Conservation (phyloP, 2,888 invertebrate species). For the Lochmaea crataegi region DNA sequence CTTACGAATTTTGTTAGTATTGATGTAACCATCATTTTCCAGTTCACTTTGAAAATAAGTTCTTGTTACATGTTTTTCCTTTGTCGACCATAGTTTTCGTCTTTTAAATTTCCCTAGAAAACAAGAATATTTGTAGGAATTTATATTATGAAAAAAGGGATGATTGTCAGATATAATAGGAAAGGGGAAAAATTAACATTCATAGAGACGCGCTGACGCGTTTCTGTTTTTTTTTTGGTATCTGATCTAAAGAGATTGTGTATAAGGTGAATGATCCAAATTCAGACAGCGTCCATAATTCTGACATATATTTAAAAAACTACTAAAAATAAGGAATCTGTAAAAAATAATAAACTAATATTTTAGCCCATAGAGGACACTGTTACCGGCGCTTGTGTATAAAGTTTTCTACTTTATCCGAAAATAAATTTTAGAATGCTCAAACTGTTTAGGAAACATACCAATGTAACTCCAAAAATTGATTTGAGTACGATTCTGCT, state of each 20-base stretch:
- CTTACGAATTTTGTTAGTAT: slow-evolving; percentile 3
- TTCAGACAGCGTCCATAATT: too few relatives aligned
- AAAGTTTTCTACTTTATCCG: too few relatives aligned
- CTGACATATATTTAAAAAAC: too few relatives aligned
- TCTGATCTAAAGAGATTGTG: too few relatives aligned
- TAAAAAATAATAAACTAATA: too few relatives aligned
- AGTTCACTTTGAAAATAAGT: slow-evolving; percentile 10
- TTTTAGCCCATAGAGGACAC: too few relatives aligned
- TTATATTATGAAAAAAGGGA: background rate
- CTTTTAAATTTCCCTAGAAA: background rate
- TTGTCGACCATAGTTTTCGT: slow-evolving; percentile 4
- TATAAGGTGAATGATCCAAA: too few relatives aligned
- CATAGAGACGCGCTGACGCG: background rate
- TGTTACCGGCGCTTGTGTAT: too few relatives aligned
- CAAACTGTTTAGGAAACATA: background rate
- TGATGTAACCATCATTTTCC: slow-evolving; percentile 9
- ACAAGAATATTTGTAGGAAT: background rate
- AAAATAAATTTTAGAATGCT: too few relatives aligned
- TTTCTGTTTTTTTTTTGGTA: background rate
- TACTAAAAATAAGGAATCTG: too few relatives aligned
- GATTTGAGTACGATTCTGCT: background rate
- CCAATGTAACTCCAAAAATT: background rate
- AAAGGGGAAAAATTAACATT: background rate
- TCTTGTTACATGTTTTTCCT: slow-evolving; percentile 14
- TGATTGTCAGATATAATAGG: background rate